These are phyloP conservation scores for Cydia splendana DNA, from an alignment of 1,140 invertebrate genomes.

Conservation along the genomic window DNA sequence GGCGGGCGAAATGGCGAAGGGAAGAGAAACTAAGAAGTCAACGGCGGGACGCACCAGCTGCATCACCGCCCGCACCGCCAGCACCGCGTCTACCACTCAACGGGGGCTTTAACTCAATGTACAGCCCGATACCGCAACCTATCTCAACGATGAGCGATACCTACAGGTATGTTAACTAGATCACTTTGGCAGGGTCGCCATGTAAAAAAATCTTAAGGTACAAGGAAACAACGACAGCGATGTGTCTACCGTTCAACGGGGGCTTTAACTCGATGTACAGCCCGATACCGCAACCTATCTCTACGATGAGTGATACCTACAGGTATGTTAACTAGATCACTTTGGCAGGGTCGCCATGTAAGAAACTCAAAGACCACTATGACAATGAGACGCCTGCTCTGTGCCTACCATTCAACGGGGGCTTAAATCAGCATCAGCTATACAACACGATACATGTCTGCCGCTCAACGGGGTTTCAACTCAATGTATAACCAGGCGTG, in stretches of 20 bases:
- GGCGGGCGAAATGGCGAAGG: conserved; percentile 98
- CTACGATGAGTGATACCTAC: conserved; percentile 95
- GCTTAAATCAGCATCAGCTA: no score
- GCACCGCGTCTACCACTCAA: conserved; percentile 86
- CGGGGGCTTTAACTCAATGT: conserved; percentile 96
- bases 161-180: conserved; percentile 91
- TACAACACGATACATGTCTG: no score
- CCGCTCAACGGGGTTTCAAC: conserved; percentile 85
- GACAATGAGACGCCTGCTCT: no score
- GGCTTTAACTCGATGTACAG: conserved; percentile 69
- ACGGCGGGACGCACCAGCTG: conserved; percentile 80
- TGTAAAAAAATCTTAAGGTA: no score
- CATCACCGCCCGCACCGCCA: conserved; percentile 81
- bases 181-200: not conserved
- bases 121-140: conserved; percentile 95
- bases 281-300: conserved; percentile 95
- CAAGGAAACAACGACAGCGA: no score
- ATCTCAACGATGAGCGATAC: conserved; percentile 96
- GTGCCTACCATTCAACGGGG: conserved; percentile 83
- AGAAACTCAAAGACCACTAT: no score
- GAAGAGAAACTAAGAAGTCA: conserved; percentile 98
- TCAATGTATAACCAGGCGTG: conserved; percentile 98
- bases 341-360: no score
- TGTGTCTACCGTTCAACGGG: no score
- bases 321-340: conserved; percentile 82